A percentile compares a stretch with the other conserved stretches of the same genome.
phyloP scores from a whole-genome alignment of 2,888 invertebrate genomes.

The Hydraecia micacea region DNA sequence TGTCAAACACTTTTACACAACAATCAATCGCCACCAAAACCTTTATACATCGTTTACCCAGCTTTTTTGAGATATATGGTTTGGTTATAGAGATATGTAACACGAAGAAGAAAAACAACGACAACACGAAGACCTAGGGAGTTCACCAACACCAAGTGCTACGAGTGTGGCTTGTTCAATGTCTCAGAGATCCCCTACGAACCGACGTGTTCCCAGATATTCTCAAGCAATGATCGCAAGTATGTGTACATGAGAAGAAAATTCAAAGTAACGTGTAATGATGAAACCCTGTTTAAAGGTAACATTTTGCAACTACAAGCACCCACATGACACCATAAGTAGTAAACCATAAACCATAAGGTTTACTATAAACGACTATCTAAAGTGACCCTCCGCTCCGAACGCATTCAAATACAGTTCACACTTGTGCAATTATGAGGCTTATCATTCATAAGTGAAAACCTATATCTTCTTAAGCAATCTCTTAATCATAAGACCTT shows the following conservation, averaged over 20 bases:
- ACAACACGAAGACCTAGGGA: too few species aligned
- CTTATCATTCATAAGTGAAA: not conserved
- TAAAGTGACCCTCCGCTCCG: not conserved
- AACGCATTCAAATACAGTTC: not conserved
- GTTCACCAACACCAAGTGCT: slow-evolving; percentile 69
- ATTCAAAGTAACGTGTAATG: slow-evolving; percentile 12
- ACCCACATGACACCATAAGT: too few species aligned
- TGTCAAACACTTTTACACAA: too few species aligned
- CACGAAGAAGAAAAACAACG: too few species aligned
- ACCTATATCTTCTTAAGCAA: too few species aligned
- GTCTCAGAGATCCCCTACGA: slow-evolving; percentile 51
- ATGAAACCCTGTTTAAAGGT: slow-evolving; percentile 2
- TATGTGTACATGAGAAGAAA: accelerated
- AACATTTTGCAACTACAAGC: not conserved
- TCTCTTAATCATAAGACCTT: not conserved
- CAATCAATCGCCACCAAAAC: too few species aligned
- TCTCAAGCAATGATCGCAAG: slow-evolving; percentile 16
- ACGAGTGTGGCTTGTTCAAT: slow-evolving; percentile 68
- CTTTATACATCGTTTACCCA: too few species aligned
- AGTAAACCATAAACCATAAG: too few species aligned
- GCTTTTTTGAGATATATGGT: too few species aligned
- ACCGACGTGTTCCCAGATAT: slow-evolving; percentile 63
- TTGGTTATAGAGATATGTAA: too few species aligned
- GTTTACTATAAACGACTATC: not conserved
- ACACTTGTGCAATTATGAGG: not conserved